Evolutionary conservation across 2,797 vertebrate species (phyloP), one percentile per base, ranked within the genome.

Genomic region (Hydrophis major): DNA sequence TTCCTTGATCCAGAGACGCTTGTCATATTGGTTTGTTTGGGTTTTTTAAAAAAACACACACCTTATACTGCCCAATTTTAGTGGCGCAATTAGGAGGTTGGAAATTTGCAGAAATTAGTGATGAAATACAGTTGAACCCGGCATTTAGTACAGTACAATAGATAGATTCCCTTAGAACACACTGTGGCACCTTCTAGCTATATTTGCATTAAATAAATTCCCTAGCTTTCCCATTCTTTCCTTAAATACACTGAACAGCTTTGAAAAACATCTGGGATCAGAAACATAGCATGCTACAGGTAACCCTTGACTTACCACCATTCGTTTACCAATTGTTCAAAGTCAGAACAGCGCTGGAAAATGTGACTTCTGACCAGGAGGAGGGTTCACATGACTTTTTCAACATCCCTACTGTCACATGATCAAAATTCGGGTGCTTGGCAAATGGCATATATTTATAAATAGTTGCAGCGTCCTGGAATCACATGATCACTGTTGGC

Each of bases 241-340:
- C 57, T 92, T 94, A 91, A 56, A 66, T 55, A 60, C 28, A 87
- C 53, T 95, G 57, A 89, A 91, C 92, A 94, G 92, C 95, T 94
- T 50, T 94, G 87, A 92, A 92, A 92, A 59, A 91, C 25, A 86
- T 94, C 86, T 95, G 92, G 74, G 55, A 95, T 61, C 69, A 96
- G 94, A 94, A 95, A 50, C 83, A 91, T 92, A 89, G 92, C 53
- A 95, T 90, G 89, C 92, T 95, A 18, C n/a, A 74, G 66, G 66
- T 74, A 37, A 74, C 18, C 32, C 66, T 74, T 6, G 6, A 37
- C 16, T 74, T 69, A 32, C n/a, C n/a, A 32, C 6, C 14, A 18
- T 69, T 32, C 2, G 1, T 69, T 74, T 74, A 8, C 13, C 69
- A 37, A 37, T 16, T 7, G 16, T 32, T 37, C 32, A 74, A 69